Conservation (phyloP, 2,888 invertebrate species). For the Andrena minutula region DNA sequence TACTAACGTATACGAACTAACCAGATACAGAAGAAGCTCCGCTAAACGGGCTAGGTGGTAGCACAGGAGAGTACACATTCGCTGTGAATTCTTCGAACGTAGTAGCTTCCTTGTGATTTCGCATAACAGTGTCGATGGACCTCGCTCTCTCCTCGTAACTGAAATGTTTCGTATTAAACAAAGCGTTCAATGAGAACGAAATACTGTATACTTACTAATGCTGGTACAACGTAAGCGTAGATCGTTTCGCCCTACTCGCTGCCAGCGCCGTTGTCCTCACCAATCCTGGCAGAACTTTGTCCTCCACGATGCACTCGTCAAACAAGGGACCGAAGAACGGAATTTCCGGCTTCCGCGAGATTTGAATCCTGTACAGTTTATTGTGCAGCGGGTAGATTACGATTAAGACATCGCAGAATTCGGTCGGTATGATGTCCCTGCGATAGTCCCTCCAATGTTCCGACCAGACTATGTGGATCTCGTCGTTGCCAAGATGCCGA, state of each 20-base stretch:
- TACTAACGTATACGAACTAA: slow-evolving; percentile 60
- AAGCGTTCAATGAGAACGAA: background rate
- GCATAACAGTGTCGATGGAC: slow-evolving; percentile 93
- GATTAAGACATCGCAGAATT: slow-evolving; percentile 99
- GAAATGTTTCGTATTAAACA: slow-evolving; percentile 54
- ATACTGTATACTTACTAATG: slow-evolving; percentile 90
- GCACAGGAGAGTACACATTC: slow-evolving; percentile 89
- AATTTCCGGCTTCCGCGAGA: slow-evolving; percentile 89
- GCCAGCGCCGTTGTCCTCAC: slow-evolving; percentile 96
- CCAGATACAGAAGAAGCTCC: slow-evolving; percentile 82
- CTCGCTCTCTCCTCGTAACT: slow-evolving; percentile 97
- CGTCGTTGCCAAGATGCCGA: slow-evolving; percentile 98
- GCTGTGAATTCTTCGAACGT: slow-evolving; percentile 96
- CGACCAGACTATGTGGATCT: slow-evolving; percentile 99
- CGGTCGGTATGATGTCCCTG: slow-evolving; percentile 98
- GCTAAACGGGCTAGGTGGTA: slow-evolving; percentile 86
- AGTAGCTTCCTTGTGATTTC: slow-evolving; percentile 93
- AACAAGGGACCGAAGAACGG: slow-evolving; percentile 98
- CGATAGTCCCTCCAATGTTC: slow-evolving; percentile 98
- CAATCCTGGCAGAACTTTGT: slow-evolving; percentile 91
- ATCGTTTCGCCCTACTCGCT: slow-evolving; percentile 96
- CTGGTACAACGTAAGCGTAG: slow-evolving; percentile 95
- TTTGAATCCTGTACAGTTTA: slow-evolving; percentile 94
- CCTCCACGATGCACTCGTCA: slow-evolving; percentile 94
- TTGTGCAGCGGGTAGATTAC: slow-evolving; percentile 97